These are phyloP conservation scores for Caenorhabditis sp. DNA, from an alignment of 2,888 invertebrate species.

Conservation along the genomic window DNA sequence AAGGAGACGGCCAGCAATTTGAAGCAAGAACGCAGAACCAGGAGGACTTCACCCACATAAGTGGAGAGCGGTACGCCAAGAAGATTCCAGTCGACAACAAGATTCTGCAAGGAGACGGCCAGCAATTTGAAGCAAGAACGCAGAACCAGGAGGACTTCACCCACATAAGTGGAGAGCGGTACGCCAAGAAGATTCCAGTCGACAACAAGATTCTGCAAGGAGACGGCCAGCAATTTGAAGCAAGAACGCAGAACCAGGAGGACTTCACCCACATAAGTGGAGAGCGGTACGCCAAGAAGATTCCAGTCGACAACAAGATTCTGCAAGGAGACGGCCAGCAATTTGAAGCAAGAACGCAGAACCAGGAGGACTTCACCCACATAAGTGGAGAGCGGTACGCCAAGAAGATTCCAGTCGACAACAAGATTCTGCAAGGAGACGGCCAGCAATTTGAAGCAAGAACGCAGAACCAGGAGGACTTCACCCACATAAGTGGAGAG, in stretches of 20 bases:
- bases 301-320: constrained; percentile 5
- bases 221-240: constrained; percentile 10
- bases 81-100: constrained; percentile 10
- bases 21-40: constrained; percentile 2
- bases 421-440: constrained; percentile 13
- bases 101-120: background rate
- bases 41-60: background rate
- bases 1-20: constrained; percentile 3
- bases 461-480: constrained; percentile 14
- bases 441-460: constrained; percentile 3
- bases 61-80: constrained; percentile 14
- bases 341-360: constrained; percentile 8
- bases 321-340: constrained; percentile 10
- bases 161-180: background rate
- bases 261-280: constrained; percentile 13
- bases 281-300: constrained; percentile 9
- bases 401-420: constrained; percentile 11
- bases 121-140: no score
- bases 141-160: constrained; percentile 3
- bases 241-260: constrained; percentile 12
- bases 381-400: constrained; percentile 8
- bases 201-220: constrained; percentile 17
- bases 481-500: constrained; percentile 9
- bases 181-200: constrained; percentile 5
- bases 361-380: constrained; percentile 17